Base-by-base conservation (phyloP, 2,888 invertebrate species). In the Apotomis turbidana region DNA sequence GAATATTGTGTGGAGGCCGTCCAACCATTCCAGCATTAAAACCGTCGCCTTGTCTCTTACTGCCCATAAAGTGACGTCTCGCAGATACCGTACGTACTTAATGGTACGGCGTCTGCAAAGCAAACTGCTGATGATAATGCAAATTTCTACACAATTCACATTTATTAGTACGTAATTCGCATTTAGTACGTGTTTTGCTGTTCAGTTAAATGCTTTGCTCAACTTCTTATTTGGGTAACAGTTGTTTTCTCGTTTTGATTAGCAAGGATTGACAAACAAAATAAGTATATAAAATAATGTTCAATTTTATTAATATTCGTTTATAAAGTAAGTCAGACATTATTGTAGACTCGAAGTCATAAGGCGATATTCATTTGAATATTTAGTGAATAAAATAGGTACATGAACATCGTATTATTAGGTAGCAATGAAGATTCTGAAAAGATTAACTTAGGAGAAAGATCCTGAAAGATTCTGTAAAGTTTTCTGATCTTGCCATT, bases 31-130 rank as follows among this genome's bases (percentile, higher is more conserved):
- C 49, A 61, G 38, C 77, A 79, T 80, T 78, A 79, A 82, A 78
- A 73, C 73, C 74, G 76, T 77, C 75, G 75, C 78, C 60, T 69
- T 66, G 69, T 68, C 64, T 68, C 75, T 77, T 76, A 78, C 80
- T 79, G 79, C 79, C 83, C 82, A 85, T 90, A 89, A 91, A 90
- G 83, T 86, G 84, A 85, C 84, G 84, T 86, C 89, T 89, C 75
- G 83, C 78, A 90, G 90, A 90, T 90, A 87, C 85, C 84, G 88
- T 85, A 75, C 58, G 62, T 61, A 68, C 68, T 57, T 76, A 75
- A 79, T 77, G 78, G 75, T 75, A 75, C 76, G 71, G 71, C 69
- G 75, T 68, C 75, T 74, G 74, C 77, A 76, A 70, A 72, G 70
- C 73, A 76, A 76, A 78, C 77, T 76, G 77, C 75, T 74, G 57